These are phyloP conservation scores for Drosophila dives DNA, from an alignment of 2,888 invertebrate genomes.

Conservation along the genomic window DNA sequence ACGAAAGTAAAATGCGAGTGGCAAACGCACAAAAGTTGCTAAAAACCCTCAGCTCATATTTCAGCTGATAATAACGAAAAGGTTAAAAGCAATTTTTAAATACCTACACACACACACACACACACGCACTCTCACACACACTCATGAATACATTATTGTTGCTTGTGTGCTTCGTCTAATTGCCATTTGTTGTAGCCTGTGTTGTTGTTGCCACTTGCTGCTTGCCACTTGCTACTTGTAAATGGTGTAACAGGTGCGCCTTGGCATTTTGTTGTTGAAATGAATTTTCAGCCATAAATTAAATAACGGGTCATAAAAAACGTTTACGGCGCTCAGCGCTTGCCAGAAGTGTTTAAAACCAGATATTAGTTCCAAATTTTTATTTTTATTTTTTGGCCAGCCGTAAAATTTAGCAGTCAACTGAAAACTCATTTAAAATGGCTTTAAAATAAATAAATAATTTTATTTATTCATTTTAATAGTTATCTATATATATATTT, in stretches of 20 bases:
- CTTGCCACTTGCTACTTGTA: slow-evolving; percentile 2
- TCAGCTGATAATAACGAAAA: slow-evolving; percentile 71
- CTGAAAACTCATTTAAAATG: slow-evolving; percentile 74
- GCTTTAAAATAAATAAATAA: background rate
- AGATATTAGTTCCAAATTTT: slow-evolving; percentile 11
- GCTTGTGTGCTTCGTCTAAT: slow-evolving; percentile 55
- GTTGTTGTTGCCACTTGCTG: slow-evolving; percentile 24
- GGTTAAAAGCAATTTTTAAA: slow-evolving; percentile 54
- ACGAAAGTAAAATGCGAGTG: slow-evolving; percentile 17
- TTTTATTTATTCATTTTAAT: no score
- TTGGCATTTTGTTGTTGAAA: slow-evolving; percentile 63
- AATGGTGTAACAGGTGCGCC: slow-evolving; percentile 72
- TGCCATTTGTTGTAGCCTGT: slow-evolving; percentile 59
- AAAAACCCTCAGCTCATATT: slow-evolving; percentile 65
- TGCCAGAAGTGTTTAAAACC: slow-evolving; percentile 65
- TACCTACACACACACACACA: slow-evolving; percentile 5
- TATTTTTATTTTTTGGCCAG: slow-evolving; percentile 33
- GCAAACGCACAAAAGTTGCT: slow-evolving; percentile 40
- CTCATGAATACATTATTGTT: slow-evolving; percentile 67
- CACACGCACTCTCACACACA: slow-evolving; percentile 9
- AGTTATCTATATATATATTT: background rate
- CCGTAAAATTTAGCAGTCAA: slow-evolving; percentile 57
- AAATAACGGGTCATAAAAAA: slow-evolving; percentile 77
- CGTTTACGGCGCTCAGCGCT: slow-evolving; percentile 57
- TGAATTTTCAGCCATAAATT: slow-evolving; percentile 75